phyloP scores from a whole-genome alignment of 2,888 invertebrate species.

The Mythimna albipuncta region DNA sequence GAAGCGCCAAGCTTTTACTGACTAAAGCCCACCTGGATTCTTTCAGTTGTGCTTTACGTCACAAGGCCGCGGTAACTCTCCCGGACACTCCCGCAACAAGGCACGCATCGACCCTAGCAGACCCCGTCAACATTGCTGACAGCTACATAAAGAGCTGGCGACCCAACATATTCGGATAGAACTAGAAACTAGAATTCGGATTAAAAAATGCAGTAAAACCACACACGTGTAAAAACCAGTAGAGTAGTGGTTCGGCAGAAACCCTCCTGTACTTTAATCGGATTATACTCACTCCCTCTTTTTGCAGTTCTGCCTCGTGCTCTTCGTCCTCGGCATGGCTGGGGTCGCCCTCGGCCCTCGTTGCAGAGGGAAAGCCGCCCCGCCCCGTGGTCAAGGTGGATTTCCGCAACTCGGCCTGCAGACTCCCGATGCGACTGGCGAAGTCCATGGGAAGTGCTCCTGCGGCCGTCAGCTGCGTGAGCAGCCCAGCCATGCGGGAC shows the following conservation, averaged over 20 bases:
- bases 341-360: too few relatives aligned
- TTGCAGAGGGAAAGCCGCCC: too few relatives aligned
- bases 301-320: not conserved
- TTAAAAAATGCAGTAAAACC: not conserved
- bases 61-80: too few relatives aligned
- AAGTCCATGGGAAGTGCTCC: conserved; percentile 43
- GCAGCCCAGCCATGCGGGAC: conserved; percentile 47
- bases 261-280: not conserved
- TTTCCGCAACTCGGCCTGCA: conserved; percentile 18
- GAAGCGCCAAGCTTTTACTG: too few relatives aligned
- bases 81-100: too few relatives aligned
- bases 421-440: not conserved
- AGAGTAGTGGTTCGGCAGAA: too few relatives aligned
- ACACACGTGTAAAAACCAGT: too few relatives aligned
- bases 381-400: not conserved
- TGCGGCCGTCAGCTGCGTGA: conserved; percentile 40
- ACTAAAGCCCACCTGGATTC: too few relatives aligned
- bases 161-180: not conserved
- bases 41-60: too few relatives aligned
- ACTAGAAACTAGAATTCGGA: not conserved
- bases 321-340: not conserved
- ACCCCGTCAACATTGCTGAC: too few relatives aligned
- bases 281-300: not conserved
- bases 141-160: too few relatives aligned
- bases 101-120: too few relatives aligned